These are phyloP conservation scores for Trichonephila clavipes DNA, from an alignment of 1,140 invertebrate species.

Conservation along the genomic window DNA sequence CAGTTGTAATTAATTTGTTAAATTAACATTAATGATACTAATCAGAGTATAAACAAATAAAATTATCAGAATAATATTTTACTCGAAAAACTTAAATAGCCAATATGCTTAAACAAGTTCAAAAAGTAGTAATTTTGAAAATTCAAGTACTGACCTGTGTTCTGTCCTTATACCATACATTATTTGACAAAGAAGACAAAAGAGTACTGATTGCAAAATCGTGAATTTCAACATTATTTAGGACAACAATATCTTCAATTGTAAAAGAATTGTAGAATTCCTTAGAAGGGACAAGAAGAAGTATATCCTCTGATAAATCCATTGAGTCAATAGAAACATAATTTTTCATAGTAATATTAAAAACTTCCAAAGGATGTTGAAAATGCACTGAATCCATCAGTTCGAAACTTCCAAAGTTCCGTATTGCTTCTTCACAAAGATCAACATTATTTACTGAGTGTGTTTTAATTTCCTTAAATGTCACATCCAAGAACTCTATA, in stretches of 20 bases:
- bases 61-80: too few relatives aligned
- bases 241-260: not conserved
- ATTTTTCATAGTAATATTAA: not conserved
- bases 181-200: not conserved
- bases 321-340: not conserved
- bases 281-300: not conserved
- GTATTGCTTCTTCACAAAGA: conserved; percentile 17
- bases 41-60: too few relatives aligned
- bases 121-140: too few relatives aligned
- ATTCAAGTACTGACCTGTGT: conserved; percentile 8
- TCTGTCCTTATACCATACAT: conserved; percentile 3
- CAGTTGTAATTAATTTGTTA: too few relatives aligned
- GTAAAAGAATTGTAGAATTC: not conserved
- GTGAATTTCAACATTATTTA: conserved; percentile 1
- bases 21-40: too few relatives aligned
- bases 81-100: too few relatives aligned
- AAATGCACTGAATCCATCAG: not conserved
- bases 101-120: too few relatives aligned
- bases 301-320: not conserved
- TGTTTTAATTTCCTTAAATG: conserved; percentile 17
- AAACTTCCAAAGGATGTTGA: not conserved
- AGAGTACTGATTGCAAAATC: not conserved
- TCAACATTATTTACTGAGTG: conserved; percentile 7
- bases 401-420: not conserved
- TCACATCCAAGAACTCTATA: not conserved